Conservation (phyloP, 92 coral and sea anemone genomes). For the Blastomussa wellsi region DNA sequence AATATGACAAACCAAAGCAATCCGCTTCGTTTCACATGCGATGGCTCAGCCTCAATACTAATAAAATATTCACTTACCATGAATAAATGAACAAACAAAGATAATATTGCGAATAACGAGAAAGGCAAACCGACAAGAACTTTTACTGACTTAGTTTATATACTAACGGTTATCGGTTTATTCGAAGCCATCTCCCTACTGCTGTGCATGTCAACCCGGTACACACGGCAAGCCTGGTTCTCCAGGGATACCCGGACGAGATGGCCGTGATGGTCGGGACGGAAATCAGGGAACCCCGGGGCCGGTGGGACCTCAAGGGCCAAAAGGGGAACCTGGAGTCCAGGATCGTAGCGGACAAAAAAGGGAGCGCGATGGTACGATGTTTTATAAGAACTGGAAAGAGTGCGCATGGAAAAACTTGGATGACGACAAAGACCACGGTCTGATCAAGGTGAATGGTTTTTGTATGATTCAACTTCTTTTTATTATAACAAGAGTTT, state of each 20-base stretch:
- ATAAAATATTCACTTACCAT: no score
- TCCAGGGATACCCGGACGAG: neutral
- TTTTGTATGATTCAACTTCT: neutral
- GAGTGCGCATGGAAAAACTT: neutral
- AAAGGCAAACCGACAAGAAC: neutral
- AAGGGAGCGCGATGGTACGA: constrained; percentile 6
- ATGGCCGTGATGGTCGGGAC: constrained; percentile 3
- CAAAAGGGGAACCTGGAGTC: neutral
- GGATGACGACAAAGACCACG: neutral
- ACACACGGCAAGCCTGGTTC: neutral
- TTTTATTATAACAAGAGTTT: no score
- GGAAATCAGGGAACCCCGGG: neutral
- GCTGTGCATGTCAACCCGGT: neutral
- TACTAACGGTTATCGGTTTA: neutral
- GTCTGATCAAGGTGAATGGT: neutral
- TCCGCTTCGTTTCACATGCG: no score
- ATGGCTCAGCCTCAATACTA: no score
- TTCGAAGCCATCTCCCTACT: neutral
- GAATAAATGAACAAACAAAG: no score
- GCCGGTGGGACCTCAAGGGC: neutral
- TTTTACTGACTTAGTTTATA: no score
- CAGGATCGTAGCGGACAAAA: neutral
- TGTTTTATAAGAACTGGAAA: constrained; percentile 3
- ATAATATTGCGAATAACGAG: neutral
- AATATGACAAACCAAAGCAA: no score